A percentile compares a stretch with the other conserved stretches of the same genome.
These are phyloP conservation scores for Petrosia ficiformis DNA, from an alignment of 37 sponge, comb jelly and placozoan species.

Conservation along the genomic window DNA sequence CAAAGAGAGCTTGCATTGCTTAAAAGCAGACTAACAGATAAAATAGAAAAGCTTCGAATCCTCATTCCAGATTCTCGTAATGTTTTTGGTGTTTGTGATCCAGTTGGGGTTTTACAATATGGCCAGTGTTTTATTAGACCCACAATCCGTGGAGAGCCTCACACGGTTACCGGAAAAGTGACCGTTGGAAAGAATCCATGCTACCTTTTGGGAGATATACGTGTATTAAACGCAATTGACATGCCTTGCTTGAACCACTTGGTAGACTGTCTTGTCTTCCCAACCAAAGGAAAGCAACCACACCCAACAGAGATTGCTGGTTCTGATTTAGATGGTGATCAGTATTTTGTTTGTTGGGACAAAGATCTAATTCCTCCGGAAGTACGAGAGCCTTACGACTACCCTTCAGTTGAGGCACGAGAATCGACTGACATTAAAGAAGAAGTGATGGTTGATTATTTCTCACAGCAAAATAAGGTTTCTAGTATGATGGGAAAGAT, in stretches of 20 bases:
- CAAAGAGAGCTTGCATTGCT: conserved; percentile 19
- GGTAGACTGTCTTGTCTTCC: conserved; percentile 83
- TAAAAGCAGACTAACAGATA: conserved; percentile 33
- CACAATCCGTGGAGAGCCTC: conserved; percentile 48
- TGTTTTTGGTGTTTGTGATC: conserved; percentile 87
- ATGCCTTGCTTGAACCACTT: conserved; percentile 48
- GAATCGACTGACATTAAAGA: background rate
- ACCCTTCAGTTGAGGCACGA: conserved; percentile 36
- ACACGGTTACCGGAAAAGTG: conserved; percentile 36
- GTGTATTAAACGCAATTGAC: conserved; percentile 54
- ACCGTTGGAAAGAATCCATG: conserved; percentile 71
- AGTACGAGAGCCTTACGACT: conserved; percentile 48
- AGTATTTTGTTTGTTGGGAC: conserved; percentile 86
- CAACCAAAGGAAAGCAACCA: conserved; percentile 62
- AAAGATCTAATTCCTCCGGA: conserved; percentile 45
- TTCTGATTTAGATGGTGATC: conserved; percentile 84
- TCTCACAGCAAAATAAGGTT: conserved; percentile 64
- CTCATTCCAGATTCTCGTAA: conserved; percentile 68
- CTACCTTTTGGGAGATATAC: conserved; percentile 76
- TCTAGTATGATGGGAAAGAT: conserved; percentile 55
- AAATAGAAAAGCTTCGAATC: conserved; percentile 61
- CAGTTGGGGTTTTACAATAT: conserved; percentile 45
- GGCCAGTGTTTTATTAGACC: conserved; percentile 73
- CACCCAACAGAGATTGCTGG: conserved; percentile 84
- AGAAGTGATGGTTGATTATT: conserved; percentile 46